These are phyloP conservation scores for Syrista parreyssii DNA, from an alignment of 2,888 invertebrate genomes.

Conservation along the genomic window DNA sequence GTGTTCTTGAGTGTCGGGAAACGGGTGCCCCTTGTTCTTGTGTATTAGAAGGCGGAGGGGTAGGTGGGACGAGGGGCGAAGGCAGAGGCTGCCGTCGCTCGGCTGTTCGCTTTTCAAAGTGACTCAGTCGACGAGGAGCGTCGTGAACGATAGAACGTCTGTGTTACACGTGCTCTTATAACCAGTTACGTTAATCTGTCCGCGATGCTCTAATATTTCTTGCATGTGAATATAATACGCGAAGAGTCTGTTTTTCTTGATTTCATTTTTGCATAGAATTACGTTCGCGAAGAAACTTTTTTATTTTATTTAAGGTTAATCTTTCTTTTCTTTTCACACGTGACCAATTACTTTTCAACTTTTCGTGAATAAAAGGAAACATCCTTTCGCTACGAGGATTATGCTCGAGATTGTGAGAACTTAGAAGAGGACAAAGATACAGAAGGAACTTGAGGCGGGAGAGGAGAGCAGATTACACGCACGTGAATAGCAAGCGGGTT, in stretches of 20 bases:
- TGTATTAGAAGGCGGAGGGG: background rate
- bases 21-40: conserved; percentile 1
- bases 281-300: background rate
- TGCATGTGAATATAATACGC: background rate
- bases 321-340: background rate
- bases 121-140: conserved; percentile 42
- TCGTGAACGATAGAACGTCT: conserved; percentile 20
- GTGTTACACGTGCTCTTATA: background rate
- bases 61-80: conserved; percentile 27
- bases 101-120: conserved; percentile 29
- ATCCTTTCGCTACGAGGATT: background rate
- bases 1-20: conserved; percentile 20
- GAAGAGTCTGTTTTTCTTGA: background rate
- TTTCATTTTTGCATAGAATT: background rate
- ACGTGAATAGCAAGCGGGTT: background rate
- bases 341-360: background rate
- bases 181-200: background rate
- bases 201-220: background rate
- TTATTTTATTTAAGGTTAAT: background rate
- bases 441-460: background rate
- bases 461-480: background rate
- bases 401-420: background rate
- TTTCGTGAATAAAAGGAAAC: background rate
- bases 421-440: background rate
- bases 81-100: conserved; percentile 18